These are phyloP conservation scores for Meriones unguiculatus DNA, from an alignment of 2,113 vertebrate species.

Conservation along the genomic window DNA sequence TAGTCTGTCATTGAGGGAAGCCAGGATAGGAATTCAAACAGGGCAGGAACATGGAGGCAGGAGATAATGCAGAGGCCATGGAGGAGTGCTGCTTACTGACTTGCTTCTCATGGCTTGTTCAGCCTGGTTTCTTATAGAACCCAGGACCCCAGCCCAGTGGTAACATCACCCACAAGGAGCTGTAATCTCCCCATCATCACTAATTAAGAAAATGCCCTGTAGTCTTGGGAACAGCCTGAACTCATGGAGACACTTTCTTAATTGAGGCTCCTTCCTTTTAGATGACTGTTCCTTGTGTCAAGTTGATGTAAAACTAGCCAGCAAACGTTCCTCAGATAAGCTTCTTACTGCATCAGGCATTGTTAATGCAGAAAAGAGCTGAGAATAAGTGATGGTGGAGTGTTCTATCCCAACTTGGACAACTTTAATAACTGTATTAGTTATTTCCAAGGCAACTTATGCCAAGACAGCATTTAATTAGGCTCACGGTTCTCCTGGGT, in stretches of 20 bases:
- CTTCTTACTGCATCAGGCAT: not conserved
- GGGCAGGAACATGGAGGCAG: not conserved
- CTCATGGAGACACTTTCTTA: not conserved
- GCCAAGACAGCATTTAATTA: not conserved
- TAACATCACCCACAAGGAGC: not conserved
- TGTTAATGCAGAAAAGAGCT: not conserved
- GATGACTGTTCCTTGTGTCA: not conserved
- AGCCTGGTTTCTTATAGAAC: too few species aligned
- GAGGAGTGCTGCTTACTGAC: not conserved
- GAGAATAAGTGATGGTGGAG: not conserved
- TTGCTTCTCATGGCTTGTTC: not conserved
- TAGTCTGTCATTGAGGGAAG: not conserved
- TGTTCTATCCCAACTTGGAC: not conserved
- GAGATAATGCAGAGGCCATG: not conserved
- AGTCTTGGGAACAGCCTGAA: not conserved
- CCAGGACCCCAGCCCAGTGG: too few species aligned
- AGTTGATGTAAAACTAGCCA: too few species aligned
- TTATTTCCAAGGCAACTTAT: not conserved
- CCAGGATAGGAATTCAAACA: not conserved
- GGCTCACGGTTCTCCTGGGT: not conserved
- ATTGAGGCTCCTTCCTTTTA: not conserved
- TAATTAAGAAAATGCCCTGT: not conserved
- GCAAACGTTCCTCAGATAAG: not conserved
- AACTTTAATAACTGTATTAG: not conserved
- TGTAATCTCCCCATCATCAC: not conserved